These are phyloP conservation scores for Cephalopachus bancanus DNA, from an alignment of 2,797 vertebrate species.

Conservation along the genomic window DNA sequence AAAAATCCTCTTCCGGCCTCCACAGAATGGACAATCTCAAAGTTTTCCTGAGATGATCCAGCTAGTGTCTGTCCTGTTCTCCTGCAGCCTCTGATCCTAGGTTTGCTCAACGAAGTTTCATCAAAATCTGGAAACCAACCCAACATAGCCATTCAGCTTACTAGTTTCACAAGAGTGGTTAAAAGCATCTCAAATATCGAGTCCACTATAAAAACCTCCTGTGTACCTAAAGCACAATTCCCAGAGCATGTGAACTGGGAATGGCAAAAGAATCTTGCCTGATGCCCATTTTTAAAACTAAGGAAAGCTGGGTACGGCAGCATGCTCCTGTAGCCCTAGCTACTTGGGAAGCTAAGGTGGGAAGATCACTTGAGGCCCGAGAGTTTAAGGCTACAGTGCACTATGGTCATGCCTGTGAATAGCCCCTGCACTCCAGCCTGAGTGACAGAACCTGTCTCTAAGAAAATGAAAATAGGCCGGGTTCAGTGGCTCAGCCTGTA, in stretches of 20 bases:
- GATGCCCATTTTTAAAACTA: neutral
- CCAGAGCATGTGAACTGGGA: neutral
- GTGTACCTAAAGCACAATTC: neutral
- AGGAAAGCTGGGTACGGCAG: neutral
- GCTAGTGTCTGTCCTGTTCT: neutral
- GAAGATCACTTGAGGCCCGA: neutral
- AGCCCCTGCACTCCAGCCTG: neutral
- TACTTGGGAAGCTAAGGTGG: too few relatives aligned
- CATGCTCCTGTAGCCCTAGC: neutral
- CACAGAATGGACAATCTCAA: constrained; percentile 2
- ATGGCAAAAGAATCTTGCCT: constrained; percentile 13
- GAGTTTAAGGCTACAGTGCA: neutral
- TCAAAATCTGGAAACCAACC: constrained; percentile 51
- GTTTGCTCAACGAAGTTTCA: constrained; percentile 25
- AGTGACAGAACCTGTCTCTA: too few relatives aligned
- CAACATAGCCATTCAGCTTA: constrained; percentile 8
- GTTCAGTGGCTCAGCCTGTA: too few relatives aligned
- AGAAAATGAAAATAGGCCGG: too few relatives aligned
- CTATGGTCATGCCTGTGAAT: neutral
- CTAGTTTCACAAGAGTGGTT: neutral
- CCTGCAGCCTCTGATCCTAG: neutral
- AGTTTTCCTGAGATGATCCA: constrained; percentile 44
- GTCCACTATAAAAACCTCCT: neutral
- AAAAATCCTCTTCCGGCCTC: constrained; percentile 6
- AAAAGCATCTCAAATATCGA: neutral